phyloP scores from a whole-genome alignment of 2,888 invertebrate species.

The Drosophila nigricruria region DNA sequence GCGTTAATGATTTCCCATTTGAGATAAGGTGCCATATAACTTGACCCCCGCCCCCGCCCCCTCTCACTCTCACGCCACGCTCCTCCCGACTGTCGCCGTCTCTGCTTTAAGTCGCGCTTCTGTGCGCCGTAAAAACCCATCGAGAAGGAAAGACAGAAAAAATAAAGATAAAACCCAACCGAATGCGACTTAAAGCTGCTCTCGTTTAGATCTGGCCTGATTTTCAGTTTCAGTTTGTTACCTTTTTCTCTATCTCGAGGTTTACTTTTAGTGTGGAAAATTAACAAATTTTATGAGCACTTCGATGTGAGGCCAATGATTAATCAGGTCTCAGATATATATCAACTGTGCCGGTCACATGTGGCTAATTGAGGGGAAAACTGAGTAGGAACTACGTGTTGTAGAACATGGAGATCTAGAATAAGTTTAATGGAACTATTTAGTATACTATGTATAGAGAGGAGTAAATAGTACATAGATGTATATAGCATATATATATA shows the following conservation, averaged over 20 bases:
- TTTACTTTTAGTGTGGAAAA: conserved; percentile 48
- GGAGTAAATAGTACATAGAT: not conserved
- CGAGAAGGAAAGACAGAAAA: conserved; percentile 1
- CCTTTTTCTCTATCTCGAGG: conserved; percentile 10
- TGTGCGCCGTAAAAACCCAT: conserved; percentile 53
- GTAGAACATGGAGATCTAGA: not conserved
- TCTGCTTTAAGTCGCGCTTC: conserved; percentile 27
- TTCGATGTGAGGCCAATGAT: conserved; percentile 64
- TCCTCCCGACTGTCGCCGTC: not conserved
- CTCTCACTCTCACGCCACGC: not conserved
- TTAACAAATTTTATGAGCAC: conserved; percentile 67
- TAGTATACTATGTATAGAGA: not conserved
- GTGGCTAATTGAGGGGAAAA: conserved; percentile 7
- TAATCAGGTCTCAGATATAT: conserved; percentile 24
- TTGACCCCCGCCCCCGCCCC: conserved; percentile 15
- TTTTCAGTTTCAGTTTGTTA: conserved; percentile 36
- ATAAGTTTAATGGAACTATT: not conserved
- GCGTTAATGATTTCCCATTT: conserved; percentile 78
- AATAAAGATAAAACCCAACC: conserved; percentile 20
- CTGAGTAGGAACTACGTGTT: not conserved
- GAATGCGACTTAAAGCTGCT: conserved; percentile 65
- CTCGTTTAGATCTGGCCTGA: conserved; percentile 72
- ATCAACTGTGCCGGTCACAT: not conserved
- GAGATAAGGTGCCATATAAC: conserved; percentile 71
- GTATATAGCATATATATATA: not conserved